Evolutionary conservation across 2,797 vertebrate species (phyloP).

Genomic region (Okamejei kenojei): DNA sequence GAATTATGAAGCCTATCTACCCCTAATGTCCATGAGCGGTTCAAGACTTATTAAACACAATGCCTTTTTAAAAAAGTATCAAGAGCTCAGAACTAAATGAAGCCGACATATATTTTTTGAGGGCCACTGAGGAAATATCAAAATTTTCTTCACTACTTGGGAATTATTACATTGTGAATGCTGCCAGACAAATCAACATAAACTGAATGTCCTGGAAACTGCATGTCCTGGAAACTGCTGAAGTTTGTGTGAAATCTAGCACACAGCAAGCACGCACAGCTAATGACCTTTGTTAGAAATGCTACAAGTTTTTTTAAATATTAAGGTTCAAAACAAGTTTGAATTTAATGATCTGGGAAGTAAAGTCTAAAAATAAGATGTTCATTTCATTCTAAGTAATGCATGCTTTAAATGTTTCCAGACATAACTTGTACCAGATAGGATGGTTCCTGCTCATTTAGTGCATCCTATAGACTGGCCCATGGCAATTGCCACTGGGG

Average conservation of each 20-base stretch:
- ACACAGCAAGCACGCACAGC: not conserved
- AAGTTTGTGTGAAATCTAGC: not conserved
- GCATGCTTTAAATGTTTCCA: not conserved
- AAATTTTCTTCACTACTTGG: not conserved
- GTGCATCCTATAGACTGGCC: not conserved
- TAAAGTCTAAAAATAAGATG: not conserved
- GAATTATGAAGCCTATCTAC: slow-evolving; percentile 29
- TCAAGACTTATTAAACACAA: slow-evolving; percentile 5
- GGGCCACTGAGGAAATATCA: slow-evolving; percentile 18
- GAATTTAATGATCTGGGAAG: not conserved
- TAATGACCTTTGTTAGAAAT: not conserved
- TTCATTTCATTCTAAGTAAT: not conserved
- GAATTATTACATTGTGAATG: not conserved
- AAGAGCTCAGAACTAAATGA: slow-evolving; percentile 3
- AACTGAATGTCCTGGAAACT: slow-evolving; percentile 11
- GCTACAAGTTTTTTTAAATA: not conserved
- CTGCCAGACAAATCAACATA: slow-evolving; percentile 1
- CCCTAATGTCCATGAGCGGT: slow-evolving; percentile 4
- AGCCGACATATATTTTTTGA: not conserved
- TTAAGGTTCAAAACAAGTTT: slow-evolving; percentile 29
- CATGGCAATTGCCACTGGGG: not conserved
- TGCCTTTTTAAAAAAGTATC: slow-evolving; percentile 9
- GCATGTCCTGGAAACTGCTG: slow-evolving; percentile 14
- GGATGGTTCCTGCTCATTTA: not conserved
- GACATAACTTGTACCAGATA: not conserved